These are phyloP conservation scores for Polymixis lichenea DNA, from an alignment of 2,888 invertebrate species.

Conservation along the genomic window DNA sequence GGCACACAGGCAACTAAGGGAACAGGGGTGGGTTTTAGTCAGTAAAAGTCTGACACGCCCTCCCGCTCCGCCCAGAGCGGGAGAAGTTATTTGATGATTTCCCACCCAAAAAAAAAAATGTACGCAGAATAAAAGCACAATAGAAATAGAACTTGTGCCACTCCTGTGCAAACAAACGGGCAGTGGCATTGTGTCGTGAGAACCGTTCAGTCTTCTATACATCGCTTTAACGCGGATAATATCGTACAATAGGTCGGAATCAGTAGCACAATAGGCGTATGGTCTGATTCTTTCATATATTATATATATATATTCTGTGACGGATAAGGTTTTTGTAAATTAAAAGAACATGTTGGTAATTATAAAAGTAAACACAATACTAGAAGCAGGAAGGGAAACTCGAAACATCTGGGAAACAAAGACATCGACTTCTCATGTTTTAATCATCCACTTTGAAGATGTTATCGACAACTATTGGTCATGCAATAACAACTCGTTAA, in stretches of 20 bases:
- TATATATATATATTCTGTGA: no score
- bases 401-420: background rate
- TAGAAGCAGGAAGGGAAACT: constrained; percentile 3
- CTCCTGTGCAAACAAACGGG: constrained; percentile 42
- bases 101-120: no score
- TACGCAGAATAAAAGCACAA: constrained; percentile 33
- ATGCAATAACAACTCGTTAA: background rate
- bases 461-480: background rate
- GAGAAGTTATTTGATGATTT: no score
- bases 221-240: constrained; percentile 41
- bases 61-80: no score
- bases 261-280: constrained; percentile 7
- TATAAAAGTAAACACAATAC: background rate
- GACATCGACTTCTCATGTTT: background rate
- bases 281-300: constrained; percentile 18
- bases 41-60: no score
- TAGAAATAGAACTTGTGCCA: constrained; percentile 28
- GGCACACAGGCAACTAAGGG: no score
- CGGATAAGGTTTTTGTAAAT: constrained; percentile 9
- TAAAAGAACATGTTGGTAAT: background rate
- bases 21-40: no score
- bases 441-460: background rate
- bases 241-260: constrained; percentile 50
- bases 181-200: constrained; percentile 43
- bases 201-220: constrained; percentile 40